A percentile compares a stretch with the other conserved stretches of the same genome.
These are phyloP conservation scores for Cheiracanthium punctorium DNA, from an alignment of 2,888 invertebrate genomes.

Conservation along the genomic window DNA sequence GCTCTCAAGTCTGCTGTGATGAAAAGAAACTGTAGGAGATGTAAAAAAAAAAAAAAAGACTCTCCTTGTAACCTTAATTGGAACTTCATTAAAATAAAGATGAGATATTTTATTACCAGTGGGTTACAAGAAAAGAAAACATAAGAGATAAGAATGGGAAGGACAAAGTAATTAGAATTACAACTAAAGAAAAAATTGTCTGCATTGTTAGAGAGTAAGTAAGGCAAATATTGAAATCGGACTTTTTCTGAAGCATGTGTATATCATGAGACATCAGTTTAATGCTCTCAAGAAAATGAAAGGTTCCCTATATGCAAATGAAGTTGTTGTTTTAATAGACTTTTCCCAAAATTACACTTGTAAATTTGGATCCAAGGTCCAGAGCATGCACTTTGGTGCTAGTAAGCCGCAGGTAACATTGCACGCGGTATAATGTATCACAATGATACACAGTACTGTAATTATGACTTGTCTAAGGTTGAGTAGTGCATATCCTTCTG, in stretches of 20 bases:
- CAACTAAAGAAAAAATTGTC: not conserved
- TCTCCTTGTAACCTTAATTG: not conserved
- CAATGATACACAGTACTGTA: no score
- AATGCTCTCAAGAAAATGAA: not conserved
- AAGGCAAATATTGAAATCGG: not conserved
- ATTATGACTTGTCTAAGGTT: no score
- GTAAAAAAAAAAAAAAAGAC: not conserved
- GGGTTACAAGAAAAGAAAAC: not conserved
- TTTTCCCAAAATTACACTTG: not conserved
- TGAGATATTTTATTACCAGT: not conserved
- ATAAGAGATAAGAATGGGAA: conserved; percentile 5
- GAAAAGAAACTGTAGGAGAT: not conserved
- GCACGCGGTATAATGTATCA: not conserved
- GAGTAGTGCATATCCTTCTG: not conserved
- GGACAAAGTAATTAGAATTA: not conserved
- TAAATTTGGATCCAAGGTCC: not conserved
- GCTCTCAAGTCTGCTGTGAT: not conserved
- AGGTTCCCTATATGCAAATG: not conserved
- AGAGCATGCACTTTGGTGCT: not conserved
- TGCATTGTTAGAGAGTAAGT: not conserved
- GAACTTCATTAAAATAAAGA: not conserved
- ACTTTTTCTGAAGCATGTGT: not conserved
- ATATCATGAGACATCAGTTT: conserved; percentile 1
- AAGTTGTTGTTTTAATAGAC: not conserved
- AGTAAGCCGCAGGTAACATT: not conserved